Percentiles rank a stretch among this genome's conserved stretches.
phyloP scores from a whole-genome alignment of 2,797 vertebrate genomes.

The Pitangus sulphuratus region DNA sequence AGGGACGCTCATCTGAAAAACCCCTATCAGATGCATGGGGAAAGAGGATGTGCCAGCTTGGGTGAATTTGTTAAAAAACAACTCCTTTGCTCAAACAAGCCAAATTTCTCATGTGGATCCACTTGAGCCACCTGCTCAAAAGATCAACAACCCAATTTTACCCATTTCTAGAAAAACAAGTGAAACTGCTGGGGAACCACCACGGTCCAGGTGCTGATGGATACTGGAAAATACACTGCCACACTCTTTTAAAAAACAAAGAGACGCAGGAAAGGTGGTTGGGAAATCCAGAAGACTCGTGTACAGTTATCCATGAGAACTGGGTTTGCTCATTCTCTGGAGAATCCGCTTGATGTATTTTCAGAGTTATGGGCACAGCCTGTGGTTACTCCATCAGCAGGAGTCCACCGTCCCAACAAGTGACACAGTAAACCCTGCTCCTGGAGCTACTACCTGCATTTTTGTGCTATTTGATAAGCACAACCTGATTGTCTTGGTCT shows the following conservation, averaged over 20 bases:
- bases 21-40: rapidly evolving
- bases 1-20: background rate
- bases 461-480: background rate
- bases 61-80: background rate
- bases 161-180: background rate
- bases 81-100: background rate
- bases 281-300: background rate
- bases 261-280: background rate
- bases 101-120: background rate
- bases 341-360: background rate
- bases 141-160: background rate
- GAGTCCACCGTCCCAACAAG: background rate
- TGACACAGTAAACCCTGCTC: background rate
- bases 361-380: background rate
- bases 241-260: background rate
- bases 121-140: background rate
- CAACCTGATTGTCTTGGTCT: background rate
- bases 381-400: rapidly evolving
- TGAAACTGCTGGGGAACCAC: background rate
- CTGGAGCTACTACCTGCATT: background rate
- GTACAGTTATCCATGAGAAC: background rate
- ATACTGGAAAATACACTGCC: background rate
- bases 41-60: background rate
- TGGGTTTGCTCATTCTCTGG: background rate
- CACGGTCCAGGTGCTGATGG: background rate